phyloP scores from a whole-genome alignment of 2,888 invertebrate genomes.

The Idaea straminata region DNA sequence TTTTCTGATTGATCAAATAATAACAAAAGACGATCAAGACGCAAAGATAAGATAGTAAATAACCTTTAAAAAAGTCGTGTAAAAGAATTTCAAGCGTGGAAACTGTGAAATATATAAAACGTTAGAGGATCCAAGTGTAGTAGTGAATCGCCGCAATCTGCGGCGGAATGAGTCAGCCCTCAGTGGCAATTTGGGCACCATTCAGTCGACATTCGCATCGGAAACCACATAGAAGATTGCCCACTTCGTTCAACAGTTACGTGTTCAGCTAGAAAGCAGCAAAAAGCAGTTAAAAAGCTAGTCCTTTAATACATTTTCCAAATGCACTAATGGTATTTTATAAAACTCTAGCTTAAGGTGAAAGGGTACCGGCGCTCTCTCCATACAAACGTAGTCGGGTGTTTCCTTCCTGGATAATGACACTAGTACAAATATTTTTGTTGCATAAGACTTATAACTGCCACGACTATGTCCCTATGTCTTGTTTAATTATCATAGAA shows the following conservation, averaged over 20 bases:
- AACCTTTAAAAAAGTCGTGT: neutral
- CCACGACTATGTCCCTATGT: too few relatives aligned
- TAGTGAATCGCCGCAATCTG: constrained; percentile 65
- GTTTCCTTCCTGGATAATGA: too few relatives aligned
- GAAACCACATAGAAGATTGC: constrained; percentile 67
- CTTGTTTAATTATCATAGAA: too few relatives aligned
- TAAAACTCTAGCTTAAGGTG: neutral
- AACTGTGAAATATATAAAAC: constrained; percentile 33
- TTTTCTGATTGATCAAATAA: too few relatives aligned
- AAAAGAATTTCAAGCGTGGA: neutral
- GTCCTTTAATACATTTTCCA: constrained; percentile 40
- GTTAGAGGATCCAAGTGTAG: constrained; percentile 48
- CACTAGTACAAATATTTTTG: too few relatives aligned
- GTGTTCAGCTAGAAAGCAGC: constrained; percentile 45
- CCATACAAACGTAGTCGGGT: too few relatives aligned
- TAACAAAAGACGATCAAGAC: too few relatives aligned
- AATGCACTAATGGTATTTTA: constrained; percentile 29
- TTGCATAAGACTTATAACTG: too few relatives aligned
- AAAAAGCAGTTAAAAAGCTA: constrained; percentile 36
- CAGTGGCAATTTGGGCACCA: constrained; percentile 68
- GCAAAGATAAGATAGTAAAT: neutral
- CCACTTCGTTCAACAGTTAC: constrained; percentile 50
- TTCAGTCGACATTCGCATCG: constrained; percentile 61
- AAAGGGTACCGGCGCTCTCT: too few relatives aligned
- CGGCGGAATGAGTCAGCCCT: constrained; percentile 62